phyloP scores from a whole-genome alignment of 2,113 vertebrate genomes.

The Anguilla rostrata region DNA sequence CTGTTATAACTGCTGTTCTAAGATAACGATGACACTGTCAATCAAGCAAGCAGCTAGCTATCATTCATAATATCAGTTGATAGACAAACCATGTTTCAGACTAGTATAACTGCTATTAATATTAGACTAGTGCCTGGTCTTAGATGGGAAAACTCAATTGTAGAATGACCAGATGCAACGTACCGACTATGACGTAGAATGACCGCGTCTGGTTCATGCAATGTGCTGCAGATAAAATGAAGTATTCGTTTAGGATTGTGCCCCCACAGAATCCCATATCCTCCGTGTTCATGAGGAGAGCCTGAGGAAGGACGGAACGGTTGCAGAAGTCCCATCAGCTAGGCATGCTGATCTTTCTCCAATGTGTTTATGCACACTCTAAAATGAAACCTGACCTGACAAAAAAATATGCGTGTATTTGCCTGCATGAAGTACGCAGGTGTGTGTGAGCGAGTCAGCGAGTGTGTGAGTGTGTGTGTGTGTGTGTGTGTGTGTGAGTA shows the following conservation, averaged over 20 bases:
- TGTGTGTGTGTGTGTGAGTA: no score
- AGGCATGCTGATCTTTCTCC: background rate
- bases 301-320: conserved; percentile 59
- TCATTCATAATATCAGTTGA: no score
- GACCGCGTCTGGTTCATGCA: conserved; percentile 78
- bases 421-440: background rate
- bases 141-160: background rate
- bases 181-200: conserved; percentile 81
- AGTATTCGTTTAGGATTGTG: conserved; percentile 78
- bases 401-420: background rate
- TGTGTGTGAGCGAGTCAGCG: conserved; percentile 13
- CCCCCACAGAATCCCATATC: conserved; percentile 83
- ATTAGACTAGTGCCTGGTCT: background rate
- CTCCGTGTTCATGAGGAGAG: conserved; percentile 77
- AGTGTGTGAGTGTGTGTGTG: no score
- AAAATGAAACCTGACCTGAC: background rate
- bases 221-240: conserved; percentile 86
- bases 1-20: no score
- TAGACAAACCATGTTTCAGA: no score
- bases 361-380: background rate
- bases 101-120: background rate
- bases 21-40: no score
- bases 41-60: no score
- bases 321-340: background rate
- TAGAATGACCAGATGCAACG: background rate